Base-by-base conservation (phyloP, 2,888 invertebrate genomes). In the Zaprionus obscuricornis region DNA sequence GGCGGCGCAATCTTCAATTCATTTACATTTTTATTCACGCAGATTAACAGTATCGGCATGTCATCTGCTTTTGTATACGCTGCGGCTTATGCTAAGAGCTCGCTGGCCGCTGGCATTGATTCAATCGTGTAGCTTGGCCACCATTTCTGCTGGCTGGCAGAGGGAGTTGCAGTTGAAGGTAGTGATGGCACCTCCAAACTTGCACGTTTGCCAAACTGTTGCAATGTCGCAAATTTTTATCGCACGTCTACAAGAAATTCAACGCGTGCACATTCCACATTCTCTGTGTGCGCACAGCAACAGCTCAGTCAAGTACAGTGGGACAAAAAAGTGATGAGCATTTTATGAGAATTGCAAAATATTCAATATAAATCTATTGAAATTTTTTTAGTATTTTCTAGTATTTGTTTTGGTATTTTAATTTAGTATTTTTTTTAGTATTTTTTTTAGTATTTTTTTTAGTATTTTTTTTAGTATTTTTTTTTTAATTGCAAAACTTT, bases 141-240 rank as follows among this genome's bases (percentile, higher is more conserved):
- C 59, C 33, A 33, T 2, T n/a, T n/a, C n/a, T n/a, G n/a, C n/a
- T n/a, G n/a, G n/a, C n/a, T 26, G 37, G 39, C 27, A 13, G 18
- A 11, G 37, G 31, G 33, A 31, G 56, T 10, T 10, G 33, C 11
- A 20, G 31, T 3, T 8, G 24, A 20, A 16, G 49, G 22, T 16
- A n/a, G 31, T 5, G n/a, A 7, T 1, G 42, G 39, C 36, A 34
- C 51, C 49, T 45, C 36, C 34, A 46, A 59, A 34, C 58, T 74
- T 60, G 72, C 81, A 81, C 85, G 78, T 71, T 71, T 66, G 55
- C 74, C 67, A 81, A 85, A 70, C 79, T 86, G 74, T 82, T 86
- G 85, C 86, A 87, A 87, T 88, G 88, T 88, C 86, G 82, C 88
- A 87, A 86, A 87, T 87, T 88, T 87, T 88, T 88, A 88, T 87